phyloP scores from a whole-genome alignment of 1,140 invertebrate species.

The Formica selysi region DNA sequence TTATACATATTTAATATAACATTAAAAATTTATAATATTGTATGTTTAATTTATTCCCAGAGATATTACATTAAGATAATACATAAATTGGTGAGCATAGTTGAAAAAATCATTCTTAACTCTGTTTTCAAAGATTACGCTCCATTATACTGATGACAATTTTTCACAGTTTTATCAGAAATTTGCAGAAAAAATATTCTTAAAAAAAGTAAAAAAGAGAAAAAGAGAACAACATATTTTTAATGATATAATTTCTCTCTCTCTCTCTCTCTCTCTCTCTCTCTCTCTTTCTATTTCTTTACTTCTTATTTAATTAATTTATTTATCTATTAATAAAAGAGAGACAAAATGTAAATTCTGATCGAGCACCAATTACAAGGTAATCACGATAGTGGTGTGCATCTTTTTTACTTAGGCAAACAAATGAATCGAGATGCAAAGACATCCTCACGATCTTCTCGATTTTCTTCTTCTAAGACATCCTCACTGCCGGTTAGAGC shows the following conservation, averaged over 20 bases:
- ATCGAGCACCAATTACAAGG: not conserved
- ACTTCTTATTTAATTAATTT: not conserved
- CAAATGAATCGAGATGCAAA: slow-evolving; percentile 13
- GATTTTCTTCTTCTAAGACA: slow-evolving; percentile 8
- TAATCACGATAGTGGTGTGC: not conserved
- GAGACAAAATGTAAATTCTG: not conserved
- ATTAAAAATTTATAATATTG: no score
- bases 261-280: no score
- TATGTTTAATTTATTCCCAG: no score
- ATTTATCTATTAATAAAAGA: not conserved
- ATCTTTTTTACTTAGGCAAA: slow-evolving; percentile 6
- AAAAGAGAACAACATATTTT: not conserved
- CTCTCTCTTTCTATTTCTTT: no score
- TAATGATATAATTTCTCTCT: not conserved
- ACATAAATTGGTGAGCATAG: no score
- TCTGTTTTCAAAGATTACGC: no score
- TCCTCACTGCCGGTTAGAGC: slow-evolving; percentile 34
- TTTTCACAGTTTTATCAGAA: not conserved
- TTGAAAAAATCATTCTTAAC: no score
- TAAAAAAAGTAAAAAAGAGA: not conserved
- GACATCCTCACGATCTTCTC: slow-evolving; percentile 31
- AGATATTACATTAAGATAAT: no score
- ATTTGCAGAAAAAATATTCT: not conserved
- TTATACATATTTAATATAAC: no score
- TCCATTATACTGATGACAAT: not conserved